phyloP scores from a whole-genome alignment of 37 sponge, comb jelly and placozoan genomes.

The Cliona cf. orientalis region DNA sequence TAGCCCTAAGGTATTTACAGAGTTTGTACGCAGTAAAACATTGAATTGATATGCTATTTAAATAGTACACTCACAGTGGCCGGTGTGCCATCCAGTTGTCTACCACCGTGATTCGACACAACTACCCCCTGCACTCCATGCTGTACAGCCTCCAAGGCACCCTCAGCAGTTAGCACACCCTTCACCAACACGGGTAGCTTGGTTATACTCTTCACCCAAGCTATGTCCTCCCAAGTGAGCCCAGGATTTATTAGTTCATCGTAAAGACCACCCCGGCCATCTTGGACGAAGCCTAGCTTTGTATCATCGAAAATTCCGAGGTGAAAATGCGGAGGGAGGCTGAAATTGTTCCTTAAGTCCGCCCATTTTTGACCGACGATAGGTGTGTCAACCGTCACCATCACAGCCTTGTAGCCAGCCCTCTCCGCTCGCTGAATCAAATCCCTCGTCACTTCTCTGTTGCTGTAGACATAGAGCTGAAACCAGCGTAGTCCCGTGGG shows the following conservation, averaged over 20 bases:
- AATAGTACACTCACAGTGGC: conserved; percentile 59
- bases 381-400: conserved; percentile 66
- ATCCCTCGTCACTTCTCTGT: conserved; percentile 47
- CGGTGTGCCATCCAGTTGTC: conserved; percentile 85
- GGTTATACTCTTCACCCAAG: conserved; percentile 74
- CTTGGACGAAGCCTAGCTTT: neutral
- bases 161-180: conserved; percentile 85
- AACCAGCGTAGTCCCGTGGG: conserved; percentile 71
- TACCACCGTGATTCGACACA: conserved; percentile 90
- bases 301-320: conserved; percentile 45
- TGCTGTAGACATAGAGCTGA: conserved; percentile 74
- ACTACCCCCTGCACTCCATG: conserved; percentile 75
- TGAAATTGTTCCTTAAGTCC: neutral
- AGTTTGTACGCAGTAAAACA: neutral
- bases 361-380: neutral
- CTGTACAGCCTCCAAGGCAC: conserved; percentile 70
- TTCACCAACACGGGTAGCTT: conserved; percentile 75
- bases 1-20: neutral
- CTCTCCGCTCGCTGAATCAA: conserved; percentile 63
- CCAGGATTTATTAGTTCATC: too few relatives aligned
- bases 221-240: conserved; percentile 72
- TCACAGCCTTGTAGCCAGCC: conserved; percentile 77
- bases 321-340: conserved; percentile 58
- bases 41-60: neutral
- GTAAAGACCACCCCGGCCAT: neutral